Base-by-base conservation (phyloP, 1,140 invertebrate genomes). In the Drosophila subobscura region DNA sequence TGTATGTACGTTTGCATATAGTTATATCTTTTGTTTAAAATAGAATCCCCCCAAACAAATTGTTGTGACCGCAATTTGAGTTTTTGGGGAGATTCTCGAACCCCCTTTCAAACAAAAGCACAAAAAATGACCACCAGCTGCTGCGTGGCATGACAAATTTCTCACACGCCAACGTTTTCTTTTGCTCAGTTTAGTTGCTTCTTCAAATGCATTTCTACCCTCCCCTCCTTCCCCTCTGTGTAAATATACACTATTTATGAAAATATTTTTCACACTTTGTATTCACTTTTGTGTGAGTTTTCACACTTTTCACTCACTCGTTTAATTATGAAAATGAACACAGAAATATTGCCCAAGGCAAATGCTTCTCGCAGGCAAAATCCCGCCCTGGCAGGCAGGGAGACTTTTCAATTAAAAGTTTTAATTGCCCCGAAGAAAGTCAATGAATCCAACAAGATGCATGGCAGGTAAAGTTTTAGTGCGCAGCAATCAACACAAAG, bases 251-350 rank as follows among this genome's bases (percentile, higher is more conserved):
- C 16, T 75, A 72, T 66, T 88, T 86, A 88, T 86, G 77, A 86
- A 86, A 88, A 86, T 81, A 78, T 81, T 81, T 85, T 88, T 86
- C 81, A 86, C 83, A 86, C 81, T 86, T 86, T 85, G 81, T 81
- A 65, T 68, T 50, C 44, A 53, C 53, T 54, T 63, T 74, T 73
- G 61, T 77, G 58, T 54, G 27, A 25, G 66, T 70, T 66, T 79
- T 79, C 72, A 68, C 66, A 70, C 66, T 68, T 70, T 29, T 68
- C 51, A 25, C 51, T 44, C 68, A 70, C 37, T 56, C 51, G 42
- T 51, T 44, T 70, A 70, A 68, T 70, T 68, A 70, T 37, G 10
- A 47, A 68, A 56, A 68, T 47, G 64, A 44, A 49, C 55, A 56
- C 46, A 47, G n/a, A 25, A 33, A 33, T 33, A 8, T 41, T 23